These are phyloP conservation scores for Acanthococcus lagerstroemiae DNA, from an alignment of 2,888 invertebrate genomes.

Conservation along the genomic window DNA sequence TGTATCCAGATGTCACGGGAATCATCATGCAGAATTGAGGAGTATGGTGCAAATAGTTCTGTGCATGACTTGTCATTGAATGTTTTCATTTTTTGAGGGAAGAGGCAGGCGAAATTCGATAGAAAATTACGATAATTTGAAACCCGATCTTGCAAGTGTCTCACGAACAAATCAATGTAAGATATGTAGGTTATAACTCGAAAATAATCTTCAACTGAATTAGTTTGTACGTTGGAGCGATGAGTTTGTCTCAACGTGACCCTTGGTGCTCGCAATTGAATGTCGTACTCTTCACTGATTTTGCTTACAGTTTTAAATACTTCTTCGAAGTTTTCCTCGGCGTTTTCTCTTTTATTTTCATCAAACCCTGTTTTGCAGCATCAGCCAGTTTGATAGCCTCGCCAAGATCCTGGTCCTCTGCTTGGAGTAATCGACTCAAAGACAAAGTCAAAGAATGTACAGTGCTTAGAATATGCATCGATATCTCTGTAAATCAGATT, in stretches of 20 bases:
- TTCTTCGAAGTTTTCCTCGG: too few species aligned
- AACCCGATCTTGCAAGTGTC: slow-evolving; percentile 1
- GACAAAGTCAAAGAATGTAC: slow-evolving; percentile 5
- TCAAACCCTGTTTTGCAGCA: too few species aligned
- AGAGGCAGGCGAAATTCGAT: slow-evolving; percentile 3
- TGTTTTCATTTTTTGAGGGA: too few species aligned
- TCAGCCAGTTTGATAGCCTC: slow-evolving; percentile 10
- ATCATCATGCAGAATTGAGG: not conserved
- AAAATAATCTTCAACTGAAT: too few species aligned
- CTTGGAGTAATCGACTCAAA: slow-evolving; percentile 5
- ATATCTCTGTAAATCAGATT: too few species aligned
- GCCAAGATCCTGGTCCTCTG: slow-evolving; percentile 8
- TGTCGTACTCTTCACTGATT: too few species aligned
- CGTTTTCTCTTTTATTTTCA: slow-evolving; percentile 1
- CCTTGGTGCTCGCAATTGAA: too few species aligned
- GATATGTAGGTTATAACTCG: slow-evolving; percentile 8
- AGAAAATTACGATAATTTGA: not conserved
- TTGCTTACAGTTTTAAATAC: too few species aligned
- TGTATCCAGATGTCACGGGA: too few species aligned
- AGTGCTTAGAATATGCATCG: not conserved
- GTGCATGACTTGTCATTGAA: not conserved
- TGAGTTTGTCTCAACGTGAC: too few species aligned
- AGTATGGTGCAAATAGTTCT: slow-evolving; percentile 3
- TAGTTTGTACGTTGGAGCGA: too few species aligned
- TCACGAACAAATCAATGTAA: not conserved